Evolutionary conservation across 2,888 invertebrate genomes (phyloP).

Genomic region (Euclidia mi): DNA sequence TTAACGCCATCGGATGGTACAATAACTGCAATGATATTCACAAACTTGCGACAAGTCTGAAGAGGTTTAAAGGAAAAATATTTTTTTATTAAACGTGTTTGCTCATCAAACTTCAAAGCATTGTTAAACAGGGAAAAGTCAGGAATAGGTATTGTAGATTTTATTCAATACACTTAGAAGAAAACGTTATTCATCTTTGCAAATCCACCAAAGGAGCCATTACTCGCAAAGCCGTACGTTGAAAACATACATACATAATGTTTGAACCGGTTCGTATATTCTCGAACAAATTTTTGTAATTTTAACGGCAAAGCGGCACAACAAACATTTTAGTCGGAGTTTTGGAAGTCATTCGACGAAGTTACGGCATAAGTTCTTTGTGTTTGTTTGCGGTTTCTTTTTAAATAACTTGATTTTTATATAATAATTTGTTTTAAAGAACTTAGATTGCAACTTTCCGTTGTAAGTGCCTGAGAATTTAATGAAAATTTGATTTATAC

Average conservation of each 20-base stretch:
- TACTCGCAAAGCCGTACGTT: constrained; percentile 10
- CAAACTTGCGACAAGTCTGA: no score
- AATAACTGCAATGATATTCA: no score
- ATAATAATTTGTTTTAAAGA: no score
- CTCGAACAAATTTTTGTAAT: constrained; percentile 52
- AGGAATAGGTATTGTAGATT: neutral
- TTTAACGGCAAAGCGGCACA: constrained; percentile 55
- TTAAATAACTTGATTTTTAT: constrained; percentile 44
- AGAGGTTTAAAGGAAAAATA: no score
- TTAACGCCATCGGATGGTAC: no score
- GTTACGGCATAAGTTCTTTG: constrained; percentile 57
- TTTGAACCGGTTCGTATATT: constrained; percentile 27
- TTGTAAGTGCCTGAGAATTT: constrained; percentile 3
- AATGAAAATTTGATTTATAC: constrained; percentile 5
- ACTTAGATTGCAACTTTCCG: constrained; percentile 28
- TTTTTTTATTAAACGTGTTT: no score
- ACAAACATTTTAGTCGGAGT: constrained; percentile 53
- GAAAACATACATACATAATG: constrained; percentile 9
- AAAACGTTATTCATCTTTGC: neutral
- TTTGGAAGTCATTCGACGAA: constrained; percentile 58
- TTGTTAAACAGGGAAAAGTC: no score
- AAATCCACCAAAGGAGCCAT: constrained; percentile 12
- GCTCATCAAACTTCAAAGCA: no score
- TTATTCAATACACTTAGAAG: neutral
- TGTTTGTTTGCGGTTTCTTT: constrained; percentile 51